Evolutionary conservation across 2,888 invertebrate species (phyloP).

Genomic region (Euproctis similis): DNA sequence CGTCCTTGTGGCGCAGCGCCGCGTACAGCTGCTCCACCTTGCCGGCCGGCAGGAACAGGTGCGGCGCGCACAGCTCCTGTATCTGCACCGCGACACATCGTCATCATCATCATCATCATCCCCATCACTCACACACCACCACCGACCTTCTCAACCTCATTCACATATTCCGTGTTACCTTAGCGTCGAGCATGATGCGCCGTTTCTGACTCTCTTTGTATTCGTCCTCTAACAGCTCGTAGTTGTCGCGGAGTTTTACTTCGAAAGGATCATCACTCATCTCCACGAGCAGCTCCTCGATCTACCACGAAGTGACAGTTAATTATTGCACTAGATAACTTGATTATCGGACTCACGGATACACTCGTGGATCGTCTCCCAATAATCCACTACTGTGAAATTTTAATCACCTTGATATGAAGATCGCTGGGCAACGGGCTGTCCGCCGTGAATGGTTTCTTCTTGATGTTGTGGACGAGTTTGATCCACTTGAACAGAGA

Average conservation of each 20-base stretch:
- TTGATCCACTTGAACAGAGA: slow-evolving; percentile 96
- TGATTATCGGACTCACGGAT: too few relatives aligned
- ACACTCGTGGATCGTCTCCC: too few relatives aligned
- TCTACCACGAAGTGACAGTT: slow-evolving; percentile 70
- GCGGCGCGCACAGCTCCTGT: slow-evolving; percentile 85
- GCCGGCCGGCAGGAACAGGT: slow-evolving; percentile 87
- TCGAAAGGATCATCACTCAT: slow-evolving; percentile 99
- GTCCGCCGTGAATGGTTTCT: slow-evolving; percentile 80
- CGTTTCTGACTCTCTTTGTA: slow-evolving; percentile 95
- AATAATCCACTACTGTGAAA: too few relatives aligned
- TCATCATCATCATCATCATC: too few relatives aligned
- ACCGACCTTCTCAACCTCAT: too few relatives aligned
- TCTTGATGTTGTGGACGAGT: slow-evolving; percentile 83
- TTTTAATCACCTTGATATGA: slow-evolving; percentile 86
- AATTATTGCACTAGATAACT: too few relatives aligned
- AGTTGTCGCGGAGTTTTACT: slow-evolving; percentile 95
- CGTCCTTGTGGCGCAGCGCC: slow-evolving; percentile 91
- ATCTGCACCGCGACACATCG: too few relatives aligned
- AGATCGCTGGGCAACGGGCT: slow-evolving; percentile 91
- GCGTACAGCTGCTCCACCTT: slow-evolving; percentile 93
- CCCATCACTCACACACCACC: too few relatives aligned
- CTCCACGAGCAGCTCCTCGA: slow-evolving; percentile 91
- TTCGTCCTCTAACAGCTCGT: slow-evolving; percentile 95
- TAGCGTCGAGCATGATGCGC: slow-evolving; percentile 90
- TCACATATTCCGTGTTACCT: too few relatives aligned